These are phyloP conservation scores for Rhopalosiphum maidis DNA, from an alignment of 1,140 invertebrate genomes.

Conservation along the genomic window DNA sequence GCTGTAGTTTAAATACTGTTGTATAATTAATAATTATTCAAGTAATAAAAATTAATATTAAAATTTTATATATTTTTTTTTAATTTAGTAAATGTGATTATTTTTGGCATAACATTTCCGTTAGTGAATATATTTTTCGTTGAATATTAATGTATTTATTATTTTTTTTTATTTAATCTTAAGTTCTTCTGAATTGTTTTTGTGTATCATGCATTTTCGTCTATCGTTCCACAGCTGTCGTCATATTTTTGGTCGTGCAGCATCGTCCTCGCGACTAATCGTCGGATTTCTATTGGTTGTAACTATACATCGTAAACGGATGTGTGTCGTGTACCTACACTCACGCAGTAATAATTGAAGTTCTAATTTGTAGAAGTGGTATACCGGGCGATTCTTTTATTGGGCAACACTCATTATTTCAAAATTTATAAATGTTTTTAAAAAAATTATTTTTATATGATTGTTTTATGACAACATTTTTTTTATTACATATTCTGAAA, in stretches of 20 bases:
- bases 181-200: background rate
- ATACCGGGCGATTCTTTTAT: background rate
- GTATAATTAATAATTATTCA: background rate
- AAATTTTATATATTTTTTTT: background rate
- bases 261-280: background rate
- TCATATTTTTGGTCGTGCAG: background rate
- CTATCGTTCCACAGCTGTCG: background rate
- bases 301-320: background rate
- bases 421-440: no score
- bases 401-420: no score
- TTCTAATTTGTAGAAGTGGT: background rate
- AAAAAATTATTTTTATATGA: no score
- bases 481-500: no score
- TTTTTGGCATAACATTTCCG: background rate
- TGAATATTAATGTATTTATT: background rate
- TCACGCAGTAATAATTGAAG: background rate
- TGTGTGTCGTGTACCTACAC: background rate
- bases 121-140: background rate
- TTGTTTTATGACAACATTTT: no score
- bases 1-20: background rate
- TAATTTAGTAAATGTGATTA: background rate
- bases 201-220: background rate
- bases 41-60: background rate
- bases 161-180: background rate
- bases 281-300: background rate